Conservation (phyloP, 2,888 invertebrate genomes). For the Cecidostiba fungosa region DNA sequence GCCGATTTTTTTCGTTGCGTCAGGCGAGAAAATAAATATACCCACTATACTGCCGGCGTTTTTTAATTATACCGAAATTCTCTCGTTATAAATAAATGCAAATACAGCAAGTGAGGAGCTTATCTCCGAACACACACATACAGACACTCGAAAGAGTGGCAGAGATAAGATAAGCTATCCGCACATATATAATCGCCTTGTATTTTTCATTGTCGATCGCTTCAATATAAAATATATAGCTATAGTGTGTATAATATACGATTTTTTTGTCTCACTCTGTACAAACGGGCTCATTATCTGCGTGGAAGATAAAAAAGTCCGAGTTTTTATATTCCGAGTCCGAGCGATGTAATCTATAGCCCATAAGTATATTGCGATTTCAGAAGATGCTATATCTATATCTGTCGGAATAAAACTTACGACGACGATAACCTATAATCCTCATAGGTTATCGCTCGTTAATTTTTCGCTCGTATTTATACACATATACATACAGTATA, state of each 20-base stretch:
- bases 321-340: not conserved
- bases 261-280: not conserved
- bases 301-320: not conserved
- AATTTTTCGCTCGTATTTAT: not conserved
- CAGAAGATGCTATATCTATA: not conserved
- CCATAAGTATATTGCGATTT: not conserved
- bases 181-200: not conserved
- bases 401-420: not conserved
- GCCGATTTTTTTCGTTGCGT: not conserved
- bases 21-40: not conserved
- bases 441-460: not conserved
- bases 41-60: not conserved
- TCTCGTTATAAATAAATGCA: slow-evolving; percentile 8
- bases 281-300: not conserved
- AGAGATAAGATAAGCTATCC: slow-evolving; percentile 4
- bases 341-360: not conserved
- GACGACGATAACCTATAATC: not conserved
- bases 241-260: no score
- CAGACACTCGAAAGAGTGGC: not conserved
- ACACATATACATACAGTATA: not conserved
- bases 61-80: not conserved
- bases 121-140: not conserved
- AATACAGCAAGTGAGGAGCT: not conserved
- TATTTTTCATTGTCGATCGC: slow-evolving; percentile 14
- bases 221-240: no score